phyloP scores from a whole-genome alignment of 2,113 vertebrate species.

The Bos javanicus region DNA sequence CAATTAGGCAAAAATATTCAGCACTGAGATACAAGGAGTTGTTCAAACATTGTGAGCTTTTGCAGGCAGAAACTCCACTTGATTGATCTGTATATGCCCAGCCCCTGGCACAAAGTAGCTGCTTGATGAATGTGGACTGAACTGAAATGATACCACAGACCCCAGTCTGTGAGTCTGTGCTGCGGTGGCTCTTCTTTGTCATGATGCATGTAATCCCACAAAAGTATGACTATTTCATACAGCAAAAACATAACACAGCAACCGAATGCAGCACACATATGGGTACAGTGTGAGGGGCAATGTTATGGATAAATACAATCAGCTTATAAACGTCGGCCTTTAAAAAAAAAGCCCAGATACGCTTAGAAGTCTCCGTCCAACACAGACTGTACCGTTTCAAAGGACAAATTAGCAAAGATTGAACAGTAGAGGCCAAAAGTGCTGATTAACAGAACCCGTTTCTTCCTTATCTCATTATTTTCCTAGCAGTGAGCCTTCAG shows the following conservation, averaged over 20 bases:
- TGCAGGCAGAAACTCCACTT: neutral
- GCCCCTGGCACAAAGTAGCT: neutral
- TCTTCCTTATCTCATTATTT: slow-evolving; percentile 55
- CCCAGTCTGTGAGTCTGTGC: neutral
- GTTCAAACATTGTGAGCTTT: neutral
- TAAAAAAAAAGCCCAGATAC: neutral
- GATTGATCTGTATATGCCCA: neutral
- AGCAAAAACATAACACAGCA: neutral
- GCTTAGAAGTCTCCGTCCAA: slow-evolving; percentile 67
- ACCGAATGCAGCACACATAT: neutral
- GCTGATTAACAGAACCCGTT: slow-evolving; percentile 65
- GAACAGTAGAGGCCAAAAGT: slow-evolving; percentile 47
- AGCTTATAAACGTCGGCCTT: neutral
- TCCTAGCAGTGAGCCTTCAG: slow-evolving; percentile 30
- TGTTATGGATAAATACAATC: neutral
- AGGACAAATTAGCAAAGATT: slow-evolving; percentile 72
- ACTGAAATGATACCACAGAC: neutral
- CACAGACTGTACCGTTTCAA: slow-evolving; percentile 70
- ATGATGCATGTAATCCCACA: neutral
- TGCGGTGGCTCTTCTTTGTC: neutral
- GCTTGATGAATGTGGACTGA: neutral
- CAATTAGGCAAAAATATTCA: neutral
- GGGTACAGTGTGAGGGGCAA: neutral
- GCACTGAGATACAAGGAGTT: neutral
- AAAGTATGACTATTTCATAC: neutral